phyloP scores from a whole-genome alignment of 2,888 invertebrate genomes.

The Apantesis nais region DNA sequence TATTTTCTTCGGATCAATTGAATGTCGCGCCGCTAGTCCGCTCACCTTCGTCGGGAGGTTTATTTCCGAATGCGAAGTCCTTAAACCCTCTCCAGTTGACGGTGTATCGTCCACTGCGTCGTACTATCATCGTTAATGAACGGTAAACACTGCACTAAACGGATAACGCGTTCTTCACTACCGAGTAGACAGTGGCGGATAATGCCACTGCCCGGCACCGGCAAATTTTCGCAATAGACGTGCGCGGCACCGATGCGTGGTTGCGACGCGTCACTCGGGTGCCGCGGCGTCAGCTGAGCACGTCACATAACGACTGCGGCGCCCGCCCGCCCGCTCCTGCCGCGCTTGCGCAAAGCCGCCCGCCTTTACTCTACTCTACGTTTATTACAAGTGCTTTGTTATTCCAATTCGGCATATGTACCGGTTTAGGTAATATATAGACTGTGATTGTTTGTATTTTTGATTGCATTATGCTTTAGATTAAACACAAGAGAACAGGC shows the following conservation, averaged over 20 bases:
- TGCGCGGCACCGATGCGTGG: slow-evolving; percentile 68
- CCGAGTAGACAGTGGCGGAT: slow-evolving; percentile 51
- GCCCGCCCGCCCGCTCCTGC: slow-evolving; percentile 52
- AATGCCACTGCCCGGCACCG: slow-evolving; percentile 57
- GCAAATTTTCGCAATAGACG: slow-evolving; percentile 57
- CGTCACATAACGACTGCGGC: slow-evolving; percentile 71
- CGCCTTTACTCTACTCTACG: slow-evolving; percentile 51
- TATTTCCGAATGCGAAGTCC: slow-evolving; percentile 78
- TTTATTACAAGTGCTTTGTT: slow-evolving; percentile 39
- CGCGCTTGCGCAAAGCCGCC: slow-evolving; percentile 74
- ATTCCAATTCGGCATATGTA: slow-evolving; percentile 32
- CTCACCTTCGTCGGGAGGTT: slow-evolving; percentile 82
- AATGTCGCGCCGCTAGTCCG: slow-evolving; percentile 36
- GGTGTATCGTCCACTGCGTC: slow-evolving; percentile 82
- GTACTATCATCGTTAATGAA: slow-evolving; percentile 75
- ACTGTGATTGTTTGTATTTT: slow-evolving; percentile 24
- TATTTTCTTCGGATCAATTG: slow-evolving; percentile 39
- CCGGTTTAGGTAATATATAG: slow-evolving; percentile 33
- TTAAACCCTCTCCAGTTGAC: slow-evolving; percentile 83
- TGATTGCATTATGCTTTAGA: slow-evolving; percentile 12
- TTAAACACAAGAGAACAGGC: slow-evolving; percentile 21
- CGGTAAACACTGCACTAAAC: slow-evolving; percentile 46
- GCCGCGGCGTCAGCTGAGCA: slow-evolving; percentile 76
- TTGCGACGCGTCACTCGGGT: slow-evolving; percentile 67
- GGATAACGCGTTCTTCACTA: slow-evolving; percentile 54